These are phyloP conservation scores for Entelurus aequoreus DNA, from an alignment of 2,113 vertebrate genomes.

Conservation along the genomic window DNA sequence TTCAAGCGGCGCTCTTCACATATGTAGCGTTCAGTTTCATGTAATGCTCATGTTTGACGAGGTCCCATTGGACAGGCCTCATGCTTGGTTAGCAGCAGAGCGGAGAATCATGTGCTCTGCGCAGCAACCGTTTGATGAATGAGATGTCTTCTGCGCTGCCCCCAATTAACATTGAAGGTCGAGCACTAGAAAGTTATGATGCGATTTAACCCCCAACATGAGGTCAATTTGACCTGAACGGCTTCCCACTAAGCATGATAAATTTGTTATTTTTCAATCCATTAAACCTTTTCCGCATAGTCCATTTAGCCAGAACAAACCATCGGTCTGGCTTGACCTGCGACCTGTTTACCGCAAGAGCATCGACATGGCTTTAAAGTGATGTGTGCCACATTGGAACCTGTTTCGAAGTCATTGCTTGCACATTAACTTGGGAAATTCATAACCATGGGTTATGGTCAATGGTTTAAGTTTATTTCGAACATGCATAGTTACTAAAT, in stretches of 20 bases:
- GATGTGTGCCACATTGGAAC: constrained; percentile 25
- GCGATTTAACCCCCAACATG: constrained; percentile 65
- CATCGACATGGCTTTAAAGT: constrained; percentile 48
- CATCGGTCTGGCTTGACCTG: constrained; percentile 19
- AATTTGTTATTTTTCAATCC: constrained; percentile 62
- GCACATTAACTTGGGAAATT: too few species aligned
- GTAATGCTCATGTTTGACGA: constrained; percentile 18
- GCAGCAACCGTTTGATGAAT: constrained; percentile 47
- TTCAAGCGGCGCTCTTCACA: constrained; percentile 29
- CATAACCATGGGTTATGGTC: too few species aligned
- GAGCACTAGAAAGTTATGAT: constrained; percentile 63
- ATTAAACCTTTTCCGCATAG: constrained; percentile 60
- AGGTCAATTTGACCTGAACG: constrained; percentile 68
- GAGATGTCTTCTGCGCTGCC: constrained; percentile 58
- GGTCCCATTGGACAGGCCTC: constrained; percentile 30
- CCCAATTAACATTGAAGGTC: constrained; percentile 64
- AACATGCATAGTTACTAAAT: too few species aligned
- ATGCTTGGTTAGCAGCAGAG: constrained; percentile 47
- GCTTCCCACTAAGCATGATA: constrained; percentile 67
- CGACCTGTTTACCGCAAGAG: constrained; percentile 23
- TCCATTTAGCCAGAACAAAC: constrained; percentile 51
- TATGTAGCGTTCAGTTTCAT: constrained; percentile 16
- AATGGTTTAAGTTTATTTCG: too few species aligned
- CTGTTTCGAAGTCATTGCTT: too few species aligned
- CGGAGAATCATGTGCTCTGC: constrained; percentile 58